Evolutionary conservation across 2,797 vertebrate genomes (phyloP), one percentile per base, ranked within the genome.

Genomic region (Tympanoctomys barrerae): DNA sequence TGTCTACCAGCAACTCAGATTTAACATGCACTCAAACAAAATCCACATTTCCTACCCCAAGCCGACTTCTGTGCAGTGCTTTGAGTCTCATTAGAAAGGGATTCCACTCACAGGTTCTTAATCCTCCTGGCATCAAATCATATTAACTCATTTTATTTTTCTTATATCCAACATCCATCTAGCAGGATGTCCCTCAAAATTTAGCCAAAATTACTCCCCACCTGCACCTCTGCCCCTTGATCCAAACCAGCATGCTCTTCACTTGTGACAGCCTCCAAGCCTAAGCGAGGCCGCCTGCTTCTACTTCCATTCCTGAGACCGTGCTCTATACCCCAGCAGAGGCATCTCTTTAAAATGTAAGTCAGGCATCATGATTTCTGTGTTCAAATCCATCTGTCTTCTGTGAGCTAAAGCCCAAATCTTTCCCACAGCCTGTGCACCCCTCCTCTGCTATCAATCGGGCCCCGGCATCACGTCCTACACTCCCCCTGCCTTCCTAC

Each of bases 401-500:
- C 86, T 33, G 52, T 31, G 75, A 80, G 14, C 61, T 42, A 62
- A 90, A 87, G 46, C n/a, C 61, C 36, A 28, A 31, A 24, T 46
- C 61, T 82, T 89, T 61, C 54, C 46, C n/a, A 49, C 4, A 54
- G 31, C 14, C 62, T 28, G 2, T 19, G 19, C 5, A 11, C 3
- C 6, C 7, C 19, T 26, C 31, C 31, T 5, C 52, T 36, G 1
- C 52, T 26, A 1, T 77, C 39, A 54, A 0, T 3, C 42, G 39
- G 78, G 24, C 59, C 66, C 57, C 42, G 6, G 75, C 6, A 80
- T 68, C 46, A 79, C 33, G 12, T 82, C 52, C 52, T 39, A 14
- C 54, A 62, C 0, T 33, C 1, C 0, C 2, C 24, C 26, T 18
- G 13, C 36, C 9, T 54, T 16, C 22, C 19, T 5, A 61, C 31